A percentile compares a stretch with the other conserved stretches of the same genome.
phyloP scores from a whole-genome alignment of 2,797 vertebrate genomes.

The Anomalospiza imberbis region DNA sequence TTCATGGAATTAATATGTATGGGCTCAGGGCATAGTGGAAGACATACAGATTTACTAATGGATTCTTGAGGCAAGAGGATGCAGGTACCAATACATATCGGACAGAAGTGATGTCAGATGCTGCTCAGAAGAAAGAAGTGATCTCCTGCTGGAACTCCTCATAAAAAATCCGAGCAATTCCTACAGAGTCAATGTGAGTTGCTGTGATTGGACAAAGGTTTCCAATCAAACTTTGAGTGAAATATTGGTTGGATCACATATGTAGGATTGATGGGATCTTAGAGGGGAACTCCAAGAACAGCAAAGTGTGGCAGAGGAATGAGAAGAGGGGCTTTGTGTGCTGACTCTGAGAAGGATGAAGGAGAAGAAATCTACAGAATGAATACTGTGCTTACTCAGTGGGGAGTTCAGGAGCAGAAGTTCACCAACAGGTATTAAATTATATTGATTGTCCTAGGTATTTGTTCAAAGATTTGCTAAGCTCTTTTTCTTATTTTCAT shows the following conservation, averaged over 20 bases:
- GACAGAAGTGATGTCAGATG: neutral
- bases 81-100: neutral
- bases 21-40: neutral
- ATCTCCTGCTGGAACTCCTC: neutral
- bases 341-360: neutral
- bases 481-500: neutral
- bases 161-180: neutral
- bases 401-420: neutral
- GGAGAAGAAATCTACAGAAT: neutral
- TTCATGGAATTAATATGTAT: neutral
- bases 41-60: neutral
- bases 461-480: neutral
- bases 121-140: neutral
- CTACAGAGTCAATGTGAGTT: neutral
- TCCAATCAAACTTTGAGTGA: neutral
- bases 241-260: neutral
- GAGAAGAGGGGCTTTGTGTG: neutral
- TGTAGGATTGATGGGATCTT: neutral
- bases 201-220: neutral
- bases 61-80: neutral
- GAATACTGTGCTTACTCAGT: neutral
- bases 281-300: neutral
- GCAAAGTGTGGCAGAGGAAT: neutral
- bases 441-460: neutral
- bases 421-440: neutral